phyloP scores from a whole-genome alignment of 2,797 vertebrate species.

The Argentina silus region DNA sequence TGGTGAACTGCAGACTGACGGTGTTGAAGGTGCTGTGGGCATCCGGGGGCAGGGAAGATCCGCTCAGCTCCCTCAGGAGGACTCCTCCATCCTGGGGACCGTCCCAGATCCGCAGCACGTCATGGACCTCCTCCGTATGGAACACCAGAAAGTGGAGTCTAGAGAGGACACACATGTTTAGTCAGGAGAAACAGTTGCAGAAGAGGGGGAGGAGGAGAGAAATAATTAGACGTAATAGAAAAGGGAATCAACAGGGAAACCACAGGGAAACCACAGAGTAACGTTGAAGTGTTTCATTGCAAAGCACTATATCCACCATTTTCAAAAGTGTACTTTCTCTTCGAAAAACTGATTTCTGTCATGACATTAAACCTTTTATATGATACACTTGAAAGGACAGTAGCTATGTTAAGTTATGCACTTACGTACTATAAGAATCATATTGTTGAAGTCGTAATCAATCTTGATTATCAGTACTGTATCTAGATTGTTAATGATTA shows the following conservation, averaged over 20 bases:
- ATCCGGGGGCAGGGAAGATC: slow-evolving; percentile 84
- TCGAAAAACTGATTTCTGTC: too few species aligned
- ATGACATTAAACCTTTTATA: too few species aligned
- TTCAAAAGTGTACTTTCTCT: too few species aligned
- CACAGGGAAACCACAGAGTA: neutral
- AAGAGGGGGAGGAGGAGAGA: neutral
- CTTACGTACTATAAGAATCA: too few species aligned
- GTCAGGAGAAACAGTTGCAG: too few species aligned
- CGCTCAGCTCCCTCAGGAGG: slow-evolving; percentile 90
- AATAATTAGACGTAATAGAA: neutral
- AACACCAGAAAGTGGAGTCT: slow-evolving; percentile 97
- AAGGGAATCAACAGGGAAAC: neutral
- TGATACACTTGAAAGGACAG: too few species aligned
- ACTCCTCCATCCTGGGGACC: slow-evolving; percentile 94
- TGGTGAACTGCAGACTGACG: slow-evolving; percentile 94
- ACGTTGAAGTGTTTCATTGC: too few species aligned
- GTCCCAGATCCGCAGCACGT: slow-evolving; percentile 94
- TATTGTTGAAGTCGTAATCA: too few species aligned
- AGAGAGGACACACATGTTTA: slow-evolving; percentile 11
- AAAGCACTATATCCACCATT: too few species aligned
- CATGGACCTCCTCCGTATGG: slow-evolving; percentile 96
- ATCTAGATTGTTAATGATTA: too few species aligned
- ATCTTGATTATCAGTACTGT: too few species aligned
- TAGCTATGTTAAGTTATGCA: too few species aligned
- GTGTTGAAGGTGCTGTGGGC: slow-evolving; percentile 96